A percentile compares a stretch with the other conserved stretches of the same genome.
Conservation (phyloP, 2,797 vertebrate species). For the Forpus xanthops region DNA sequence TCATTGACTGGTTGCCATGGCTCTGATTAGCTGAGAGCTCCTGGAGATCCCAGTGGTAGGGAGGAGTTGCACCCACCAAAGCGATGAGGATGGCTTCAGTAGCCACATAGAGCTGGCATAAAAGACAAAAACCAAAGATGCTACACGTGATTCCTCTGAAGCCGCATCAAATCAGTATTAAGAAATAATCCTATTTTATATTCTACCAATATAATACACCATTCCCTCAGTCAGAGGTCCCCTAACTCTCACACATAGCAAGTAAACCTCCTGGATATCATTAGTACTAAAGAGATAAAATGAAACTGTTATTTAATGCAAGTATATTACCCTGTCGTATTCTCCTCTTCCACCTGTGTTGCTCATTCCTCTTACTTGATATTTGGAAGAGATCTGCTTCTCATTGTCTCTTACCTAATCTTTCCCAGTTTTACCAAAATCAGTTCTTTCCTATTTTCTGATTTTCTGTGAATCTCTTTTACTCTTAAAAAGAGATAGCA, state of each 20-base stretch:
- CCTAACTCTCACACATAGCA: not conserved
- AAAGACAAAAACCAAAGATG: constrained; percentile 11
- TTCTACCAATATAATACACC: not conserved
- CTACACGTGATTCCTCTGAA: not conserved
- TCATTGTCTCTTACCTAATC: not conserved
- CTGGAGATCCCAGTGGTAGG: constrained; percentile 78
- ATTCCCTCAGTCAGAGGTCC: not conserved
- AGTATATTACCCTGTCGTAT: not conserved
- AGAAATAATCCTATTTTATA: not conserved
- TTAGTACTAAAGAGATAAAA: not conserved
- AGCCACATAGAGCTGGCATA: constrained; percentile 77
- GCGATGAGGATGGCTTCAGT: constrained; percentile 79
- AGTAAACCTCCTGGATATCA: not conserved
- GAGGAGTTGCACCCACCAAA: constrained; percentile 75
- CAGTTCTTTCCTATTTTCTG: not conserved
- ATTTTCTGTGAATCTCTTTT: not conserved
- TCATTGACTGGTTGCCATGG: constrained; percentile 54
- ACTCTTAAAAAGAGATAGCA: not conserved
- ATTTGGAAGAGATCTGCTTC: not conserved
- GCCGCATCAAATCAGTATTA: not conserved
- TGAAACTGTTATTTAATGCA: not conserved
- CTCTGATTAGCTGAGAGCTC: constrained; percentile 66
- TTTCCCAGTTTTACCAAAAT: not conserved
- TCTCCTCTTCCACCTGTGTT: not conserved
- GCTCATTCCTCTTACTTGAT: not conserved